Evolutionary conservation across 2,113 vertebrate species (phyloP).

Genomic region (Willisornis vidua): DNA sequence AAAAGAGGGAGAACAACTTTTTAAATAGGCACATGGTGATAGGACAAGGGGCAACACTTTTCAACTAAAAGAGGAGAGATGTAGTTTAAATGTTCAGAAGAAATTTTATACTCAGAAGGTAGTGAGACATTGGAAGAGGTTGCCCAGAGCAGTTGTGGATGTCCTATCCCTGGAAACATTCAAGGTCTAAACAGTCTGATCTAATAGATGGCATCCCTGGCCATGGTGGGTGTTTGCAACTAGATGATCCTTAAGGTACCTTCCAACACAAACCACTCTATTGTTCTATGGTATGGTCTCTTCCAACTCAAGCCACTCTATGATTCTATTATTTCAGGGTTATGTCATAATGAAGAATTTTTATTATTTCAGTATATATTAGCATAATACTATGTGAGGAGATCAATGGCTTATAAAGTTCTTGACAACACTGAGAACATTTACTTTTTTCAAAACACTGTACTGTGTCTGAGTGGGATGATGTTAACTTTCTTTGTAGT

Average conservation of each 20-base stretch:
- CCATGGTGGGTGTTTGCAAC: background rate
- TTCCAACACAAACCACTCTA: background rate
- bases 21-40: background rate
- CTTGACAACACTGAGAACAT: background rate
- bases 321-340: background rate
- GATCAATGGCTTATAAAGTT: background rate
- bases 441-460: background rate
- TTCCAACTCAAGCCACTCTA: background rate
- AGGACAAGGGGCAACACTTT: background rate
- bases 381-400: background rate
- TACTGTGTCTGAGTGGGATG: background rate
- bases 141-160: background rate
- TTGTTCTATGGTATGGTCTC: background rate
- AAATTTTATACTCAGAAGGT: background rate
- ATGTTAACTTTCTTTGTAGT: background rate
- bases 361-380: background rate
- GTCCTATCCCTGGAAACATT: background rate
- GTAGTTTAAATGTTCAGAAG: background rate
- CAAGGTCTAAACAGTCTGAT: background rate
- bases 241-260: background rate
- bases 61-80: background rate
- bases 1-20: background rate
- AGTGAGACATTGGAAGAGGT: background rate
- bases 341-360: background rate
- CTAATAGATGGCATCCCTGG: background rate